Evolutionary conservation across 2,797 vertebrate species (phyloP).

Genomic region (Arrhamphus sclerolepis): DNA sequence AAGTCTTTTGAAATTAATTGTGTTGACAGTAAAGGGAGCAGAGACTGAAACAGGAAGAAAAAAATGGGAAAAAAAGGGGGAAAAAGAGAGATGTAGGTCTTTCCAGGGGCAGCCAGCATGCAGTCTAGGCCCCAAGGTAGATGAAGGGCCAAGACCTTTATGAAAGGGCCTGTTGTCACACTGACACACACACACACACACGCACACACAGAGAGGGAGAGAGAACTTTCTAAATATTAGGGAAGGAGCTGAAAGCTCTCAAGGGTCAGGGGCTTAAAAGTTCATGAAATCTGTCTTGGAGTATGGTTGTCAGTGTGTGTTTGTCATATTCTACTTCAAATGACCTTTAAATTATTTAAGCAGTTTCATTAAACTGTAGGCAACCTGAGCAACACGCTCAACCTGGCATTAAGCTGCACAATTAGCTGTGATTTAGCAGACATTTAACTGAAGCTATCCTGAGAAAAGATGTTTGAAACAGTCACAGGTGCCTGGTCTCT

Average conservation of each 20-base stretch:
- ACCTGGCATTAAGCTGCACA: constrained; percentile 18
- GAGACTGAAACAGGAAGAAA: constrained; percentile 7
- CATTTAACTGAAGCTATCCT: too few relatives aligned
- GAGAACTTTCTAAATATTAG: constrained; percentile 57
- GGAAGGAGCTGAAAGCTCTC: constrained; percentile 67
- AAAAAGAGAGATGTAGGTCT: constrained; percentile 49
- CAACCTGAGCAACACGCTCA: constrained; percentile 26
- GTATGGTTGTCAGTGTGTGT: constrained; percentile 22
- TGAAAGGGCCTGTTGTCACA: constrained; percentile 74
- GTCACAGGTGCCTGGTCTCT: too few relatives aligned
- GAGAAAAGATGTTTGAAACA: too few relatives aligned
- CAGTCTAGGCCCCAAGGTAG: constrained; percentile 60
- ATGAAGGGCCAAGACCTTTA: constrained; percentile 70
- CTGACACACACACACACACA: constrained; percentile 35
- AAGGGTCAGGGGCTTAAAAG: constrained; percentile 63
- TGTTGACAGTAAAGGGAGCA: constrained; percentile 35
- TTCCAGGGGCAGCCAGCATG: constrained; percentile 83
- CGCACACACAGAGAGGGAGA: constrained; percentile 29
- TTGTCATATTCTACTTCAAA: constrained; percentile 41
- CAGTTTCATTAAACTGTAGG: constrained; percentile 29
- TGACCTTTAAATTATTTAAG: constrained; percentile 63
- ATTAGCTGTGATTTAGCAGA: constrained; percentile 7
- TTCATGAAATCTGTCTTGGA: constrained; percentile 61
- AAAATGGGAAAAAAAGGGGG: constrained; percentile 1
- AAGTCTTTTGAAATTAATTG: constrained; percentile 45